Percentiles rank a stretch among this genome's conserved stretches.
Conservation (phyloP, 2,888 invertebrate species). For the Dynastes grantii region DNA sequence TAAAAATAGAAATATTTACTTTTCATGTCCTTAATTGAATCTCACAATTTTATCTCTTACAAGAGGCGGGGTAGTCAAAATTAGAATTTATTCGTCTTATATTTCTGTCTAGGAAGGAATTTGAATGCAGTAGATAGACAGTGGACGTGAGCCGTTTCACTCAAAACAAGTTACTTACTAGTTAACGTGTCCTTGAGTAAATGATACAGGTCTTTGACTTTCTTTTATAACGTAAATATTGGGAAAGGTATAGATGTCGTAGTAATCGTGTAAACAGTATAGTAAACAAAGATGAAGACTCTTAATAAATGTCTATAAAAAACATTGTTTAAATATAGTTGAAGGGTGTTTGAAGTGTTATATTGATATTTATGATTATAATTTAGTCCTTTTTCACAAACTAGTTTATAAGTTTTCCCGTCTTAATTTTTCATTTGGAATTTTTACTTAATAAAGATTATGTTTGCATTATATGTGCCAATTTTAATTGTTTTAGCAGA, state of each 20-base stretch:
- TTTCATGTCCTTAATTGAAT: too few relatives aligned
- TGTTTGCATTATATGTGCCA: too few relatives aligned
- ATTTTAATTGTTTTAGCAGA: too few relatives aligned
- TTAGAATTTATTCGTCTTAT: neutral
- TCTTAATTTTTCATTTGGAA: too few relatives aligned
- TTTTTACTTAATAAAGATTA: too few relatives aligned
- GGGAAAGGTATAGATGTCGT: neutral
- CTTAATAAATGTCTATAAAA: constrained; percentile 4
- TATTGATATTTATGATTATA: too few relatives aligned
- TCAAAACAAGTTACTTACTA: constrained; percentile 12
- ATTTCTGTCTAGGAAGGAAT: neutral
- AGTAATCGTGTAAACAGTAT: constrained; percentile 4
- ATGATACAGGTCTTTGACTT: constrained; percentile 32
- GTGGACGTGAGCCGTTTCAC: neutral
- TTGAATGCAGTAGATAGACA: neutral
- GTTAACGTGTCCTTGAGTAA: constrained; percentile 11
- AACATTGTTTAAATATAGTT: constrained; percentile 1
- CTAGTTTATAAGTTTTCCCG: too few relatives aligned
- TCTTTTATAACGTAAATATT: constrained; percentile 18
- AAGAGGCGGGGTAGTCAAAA: too few relatives aligned
- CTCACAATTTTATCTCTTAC: too few relatives aligned
- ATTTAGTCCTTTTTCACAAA: too few relatives aligned
- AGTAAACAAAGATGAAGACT: neutral
- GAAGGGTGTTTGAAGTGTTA: too few relatives aligned
- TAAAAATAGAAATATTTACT: too few relatives aligned